These are phyloP conservation scores for Eciton burchellii DNA, from an alignment of 1,140 invertebrate genomes.

Conservation along the genomic window DNA sequence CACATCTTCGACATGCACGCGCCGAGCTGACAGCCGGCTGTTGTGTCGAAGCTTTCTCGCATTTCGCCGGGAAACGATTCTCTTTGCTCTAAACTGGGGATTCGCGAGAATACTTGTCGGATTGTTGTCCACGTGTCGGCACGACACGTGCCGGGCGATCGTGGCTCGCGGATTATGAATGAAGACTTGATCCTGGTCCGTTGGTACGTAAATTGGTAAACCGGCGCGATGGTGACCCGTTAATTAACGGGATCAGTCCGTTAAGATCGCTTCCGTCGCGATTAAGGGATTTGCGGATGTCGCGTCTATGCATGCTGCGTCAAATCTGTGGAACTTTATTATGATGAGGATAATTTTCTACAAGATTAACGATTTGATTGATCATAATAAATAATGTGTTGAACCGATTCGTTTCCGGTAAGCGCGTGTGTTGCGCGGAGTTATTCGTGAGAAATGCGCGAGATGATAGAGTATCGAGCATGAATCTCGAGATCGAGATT, in stretches of 20 bases:
- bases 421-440: not conserved
- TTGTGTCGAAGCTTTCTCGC: slow-evolving; percentile 24
- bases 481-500: not conserved
- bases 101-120: not conserved
- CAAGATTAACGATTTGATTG: too few species aligned
- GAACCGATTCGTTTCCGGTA: not conserved
- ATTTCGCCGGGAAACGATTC: not conserved
- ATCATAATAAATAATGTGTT: not conserved
- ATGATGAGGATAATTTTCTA: too few species aligned
- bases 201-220: not conserved
- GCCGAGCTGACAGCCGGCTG: slow-evolving; percentile 4
- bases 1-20: not conserved
- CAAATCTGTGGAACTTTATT: too few species aligned
- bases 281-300: too few species aligned
- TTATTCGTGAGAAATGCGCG: not conserved
- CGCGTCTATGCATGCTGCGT: too few species aligned
- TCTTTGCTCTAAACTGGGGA: not conserved
- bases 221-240: not conserved
- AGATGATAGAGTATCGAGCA: not conserved
- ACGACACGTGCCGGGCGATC: too few species aligned
- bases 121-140: not conserved
- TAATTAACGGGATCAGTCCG: too few species aligned
- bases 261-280: too few species aligned
- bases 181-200: not conserved
- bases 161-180: not conserved